Conservation (phyloP, 92 coral and sea anemone genomes). For the Pocillopora meandrina region DNA sequence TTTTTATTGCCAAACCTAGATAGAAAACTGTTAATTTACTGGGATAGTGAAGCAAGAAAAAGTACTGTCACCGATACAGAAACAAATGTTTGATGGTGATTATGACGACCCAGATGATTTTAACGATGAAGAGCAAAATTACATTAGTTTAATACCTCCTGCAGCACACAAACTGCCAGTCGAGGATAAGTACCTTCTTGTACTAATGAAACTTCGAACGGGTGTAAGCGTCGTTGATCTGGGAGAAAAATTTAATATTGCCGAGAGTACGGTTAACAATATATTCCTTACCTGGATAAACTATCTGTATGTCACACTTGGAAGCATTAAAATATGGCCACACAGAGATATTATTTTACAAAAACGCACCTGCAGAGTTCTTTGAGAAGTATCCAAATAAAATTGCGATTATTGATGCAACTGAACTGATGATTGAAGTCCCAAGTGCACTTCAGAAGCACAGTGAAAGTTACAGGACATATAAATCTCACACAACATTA, state of each 20-base stretch:
- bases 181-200: constrained; percentile 61
- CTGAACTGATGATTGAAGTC: constrained; percentile 66
- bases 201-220: constrained; percentile 58
- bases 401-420: constrained; percentile 68
- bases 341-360: constrained; percentile 62
- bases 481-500: constrained; percentile 59
- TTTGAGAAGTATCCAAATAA: constrained; percentile 47
- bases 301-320: constrained; percentile 40
- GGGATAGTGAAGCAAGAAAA: constrained; percentile 34
- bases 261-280: constrained; percentile 50
- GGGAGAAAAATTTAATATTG: constrained; percentile 61
- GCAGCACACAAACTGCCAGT: constrained; percentile 47
- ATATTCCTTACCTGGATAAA: constrained; percentile 67
- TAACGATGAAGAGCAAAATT: neutral
- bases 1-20: constrained; percentile 53
- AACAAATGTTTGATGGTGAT: constrained; percentile 26
- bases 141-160: constrained; percentile 24
- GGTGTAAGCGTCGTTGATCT: constrained; percentile 47
- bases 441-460: constrained; percentile 73
- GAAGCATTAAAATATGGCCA: constrained; percentile 65
- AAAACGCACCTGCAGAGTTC: too few relatives aligned
- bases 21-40: constrained; percentile 36
- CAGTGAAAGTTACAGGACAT: constrained; percentile 62
- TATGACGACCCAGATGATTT: neutral
- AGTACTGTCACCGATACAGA: constrained; percentile 43